Base-by-base conservation (phyloP, 37 sponge, comb jelly and placozoan genomes). In the Axinella damicornis region DNA sequence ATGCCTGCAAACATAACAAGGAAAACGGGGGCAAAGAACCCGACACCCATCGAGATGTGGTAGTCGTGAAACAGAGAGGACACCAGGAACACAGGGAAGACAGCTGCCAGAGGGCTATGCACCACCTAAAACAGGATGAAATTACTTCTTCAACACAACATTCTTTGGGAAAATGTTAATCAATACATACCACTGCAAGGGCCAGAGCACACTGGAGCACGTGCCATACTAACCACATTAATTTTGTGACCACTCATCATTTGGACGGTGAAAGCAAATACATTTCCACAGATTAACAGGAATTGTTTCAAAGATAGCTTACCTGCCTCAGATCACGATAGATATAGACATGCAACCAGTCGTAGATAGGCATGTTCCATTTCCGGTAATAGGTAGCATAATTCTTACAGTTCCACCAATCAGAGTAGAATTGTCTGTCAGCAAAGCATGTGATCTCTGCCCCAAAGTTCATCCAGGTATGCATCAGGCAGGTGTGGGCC, bases 51-150 rank as follows among this genome's bases (percentile, higher is more conserved):
- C 22, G 78, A 74, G 11, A 92, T 24, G 37, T 87, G 17, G 84
- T 89, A 95, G 57, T 95, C 96, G 53, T 95, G 96, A 52, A 89
- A 55, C 9, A 89, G 0, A 4, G 96, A 71, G 6, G 94, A 92
- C 4, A 35, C 40, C n/a, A 95, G 33, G 34, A 95, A 16, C 6
- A 89, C 57, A 14, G 69, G 67, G 0, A 52, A 21, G 2, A 88
- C 34, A 18, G 57, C 77, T 68, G 88, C 38, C 16, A 90, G 5
- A 18, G 65, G 35, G 19, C 57, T 60, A 5, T 37, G 36, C 19
- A 84, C 20, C 2, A 65, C 0, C 85, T 84, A 41, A 30, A 40
- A 27, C 0, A 5, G 5, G 30, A 36, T 14, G 22, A 12, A n/a
- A n/a, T n/a, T n/a, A n/a, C n/a, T n/a, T n/a, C n/a, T n/a, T n/a